A percentile compares a stretch with the other conserved stretches of the same genome.
phyloP scores from a whole-genome alignment of 2,888 invertebrate species.

The Clitarchus hookeri region DNA sequence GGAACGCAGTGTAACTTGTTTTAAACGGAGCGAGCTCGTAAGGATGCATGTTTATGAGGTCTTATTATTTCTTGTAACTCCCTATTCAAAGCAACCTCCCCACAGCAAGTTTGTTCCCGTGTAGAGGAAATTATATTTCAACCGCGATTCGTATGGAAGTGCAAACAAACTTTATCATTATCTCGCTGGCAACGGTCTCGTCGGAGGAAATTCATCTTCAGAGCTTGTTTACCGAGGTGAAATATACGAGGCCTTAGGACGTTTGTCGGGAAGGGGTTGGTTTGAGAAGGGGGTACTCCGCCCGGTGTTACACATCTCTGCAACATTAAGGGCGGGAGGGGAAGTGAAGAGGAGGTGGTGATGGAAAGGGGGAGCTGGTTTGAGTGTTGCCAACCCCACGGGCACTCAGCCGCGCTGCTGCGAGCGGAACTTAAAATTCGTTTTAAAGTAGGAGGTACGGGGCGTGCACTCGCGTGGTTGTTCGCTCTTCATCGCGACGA shows the following conservation, averaged over 20 bases:
- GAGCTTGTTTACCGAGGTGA: constrained; percentile 1
- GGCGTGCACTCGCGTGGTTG: not conserved
- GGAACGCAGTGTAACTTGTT: not conserved
- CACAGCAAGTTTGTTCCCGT: not conserved
- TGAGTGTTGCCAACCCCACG: not conserved
- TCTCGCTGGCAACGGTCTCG: not conserved
- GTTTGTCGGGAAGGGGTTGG: not conserved
- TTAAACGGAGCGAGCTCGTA: not conserved
- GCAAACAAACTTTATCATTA: constrained; percentile 14
- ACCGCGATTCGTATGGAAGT: not conserved
- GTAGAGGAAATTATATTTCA: not conserved
- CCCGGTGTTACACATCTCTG: not conserved
- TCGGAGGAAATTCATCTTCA: not conserved
- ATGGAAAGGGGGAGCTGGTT: not conserved
- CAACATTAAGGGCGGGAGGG: not conserved
- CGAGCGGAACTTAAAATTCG: not conserved
- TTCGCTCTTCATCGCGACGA: not conserved
- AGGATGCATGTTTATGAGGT: not conserved
- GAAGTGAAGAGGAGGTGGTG: too few relatives aligned
- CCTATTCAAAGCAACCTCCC: not conserved
- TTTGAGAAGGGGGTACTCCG: not conserved
- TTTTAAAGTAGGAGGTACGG: not conserved
- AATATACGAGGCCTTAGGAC: not conserved
- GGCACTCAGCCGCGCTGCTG: not conserved
- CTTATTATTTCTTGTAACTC: not conserved